Percentiles rank a stretch among this genome's conserved stretches.
phyloP scores from a whole-genome alignment of 2,888 invertebrate species.

The Rosalia funebris region DNA sequence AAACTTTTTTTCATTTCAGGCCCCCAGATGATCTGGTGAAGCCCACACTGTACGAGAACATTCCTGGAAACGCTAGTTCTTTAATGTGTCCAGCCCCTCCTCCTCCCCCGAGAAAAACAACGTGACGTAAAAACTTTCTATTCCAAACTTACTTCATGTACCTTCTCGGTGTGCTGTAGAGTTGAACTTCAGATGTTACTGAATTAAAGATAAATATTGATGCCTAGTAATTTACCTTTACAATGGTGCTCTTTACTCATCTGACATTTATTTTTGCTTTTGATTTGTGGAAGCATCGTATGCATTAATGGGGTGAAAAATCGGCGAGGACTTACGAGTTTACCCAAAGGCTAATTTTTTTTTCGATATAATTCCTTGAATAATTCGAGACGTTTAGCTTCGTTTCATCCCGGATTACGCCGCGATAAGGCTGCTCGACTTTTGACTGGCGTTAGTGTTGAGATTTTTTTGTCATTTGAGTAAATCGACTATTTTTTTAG shows the following conservation, averaged over 20 bases:
- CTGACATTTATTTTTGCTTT: slow-evolving; percentile 15
- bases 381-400: no score
- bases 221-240: slow-evolving; percentile 18
- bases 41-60: slow-evolving; percentile 66
- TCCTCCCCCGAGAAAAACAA: slow-evolving; percentile 61
- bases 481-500: slow-evolving; percentile 18
- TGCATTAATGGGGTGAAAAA: slow-evolving; percentile 11
- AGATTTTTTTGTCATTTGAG: slow-evolving; percentile 17
- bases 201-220: slow-evolving; percentile 17
- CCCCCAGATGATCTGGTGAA: slow-evolving; percentile 67
- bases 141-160: slow-evolving; percentile 52
- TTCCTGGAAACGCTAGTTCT: slow-evolving; percentile 59
- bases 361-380: no score
- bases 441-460: no score
- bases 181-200: slow-evolving; percentile 23
- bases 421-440: no score
- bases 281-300: background rate
- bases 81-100: slow-evolving; percentile 53
- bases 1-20: slow-evolving; percentile 61
- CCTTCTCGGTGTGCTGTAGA: slow-evolving; percentile 51
- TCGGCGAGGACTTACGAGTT: background rate
- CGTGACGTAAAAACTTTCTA: slow-evolving; percentile 58
- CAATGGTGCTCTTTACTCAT: slow-evolving; percentile 24
- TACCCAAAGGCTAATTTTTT: background rate
- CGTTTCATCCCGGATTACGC: no score